Evolutionary conservation across 2,797 vertebrate species (phyloP), one percentile per base, ranked within the genome.

Genomic region (Cygnus olor): DNA sequence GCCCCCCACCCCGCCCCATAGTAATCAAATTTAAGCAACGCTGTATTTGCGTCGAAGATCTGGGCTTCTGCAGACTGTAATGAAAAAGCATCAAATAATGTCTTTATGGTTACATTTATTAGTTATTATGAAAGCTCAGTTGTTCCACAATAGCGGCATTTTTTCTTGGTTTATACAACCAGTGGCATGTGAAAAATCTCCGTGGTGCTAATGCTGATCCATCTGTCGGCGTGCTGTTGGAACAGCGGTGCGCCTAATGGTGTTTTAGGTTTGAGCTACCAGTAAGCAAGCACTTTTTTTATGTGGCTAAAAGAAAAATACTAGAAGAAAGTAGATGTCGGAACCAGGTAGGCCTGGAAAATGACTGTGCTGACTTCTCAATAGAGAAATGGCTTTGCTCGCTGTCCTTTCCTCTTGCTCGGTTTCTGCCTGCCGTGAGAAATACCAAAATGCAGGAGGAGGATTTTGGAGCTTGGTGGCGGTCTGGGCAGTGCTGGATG

Each of bases 151-250:
- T 27, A 78, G 83, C 66, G 56, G 36, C 2, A 0, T 85, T 90
- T 95, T 85, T 82, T 83, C 76, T 80, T 77, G 22, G 28, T 83
- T 93, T 92, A 74, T 92, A 76, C 51, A 88, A 44, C 85, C 51
- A 81, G 7, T n/a, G 76, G 49, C 78, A 78, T n/a, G 69, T 93
- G 77, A 91, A 88, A 65, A 91, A 76, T 56, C 38, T 86, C n/a
- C 10, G n/a, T 1, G 1, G 51, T 89, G 58, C 76, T 68, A 24
- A 54, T 64, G 51, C 25, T 76, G 81, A 34, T 72, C 73, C 32
- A 4, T 87, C 68, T 80, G n/a, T 80, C 82, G 53, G 45, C 14
- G 2, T 42, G 54, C 40, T 72, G 0, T 24, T 83, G 61, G 54
- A 90, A 38, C 70, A 86, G 58, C 34, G n/a, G 7, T 32, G 9